Conservation (phyloP, 1,140 invertebrate genomes). For the Eriocheir sinensis region DNA sequence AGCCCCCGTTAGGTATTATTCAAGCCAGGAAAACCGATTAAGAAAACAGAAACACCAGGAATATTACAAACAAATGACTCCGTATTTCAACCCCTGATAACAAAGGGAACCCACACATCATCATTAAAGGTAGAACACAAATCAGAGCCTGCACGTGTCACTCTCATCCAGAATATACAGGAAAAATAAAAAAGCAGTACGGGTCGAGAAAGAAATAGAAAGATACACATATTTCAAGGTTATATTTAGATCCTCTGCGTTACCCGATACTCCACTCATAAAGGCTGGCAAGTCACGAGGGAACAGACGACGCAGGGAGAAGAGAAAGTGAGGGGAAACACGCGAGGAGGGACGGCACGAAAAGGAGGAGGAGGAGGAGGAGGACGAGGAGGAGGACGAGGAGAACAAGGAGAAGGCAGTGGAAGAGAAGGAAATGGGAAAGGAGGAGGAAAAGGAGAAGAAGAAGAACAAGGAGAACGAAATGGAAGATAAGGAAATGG, state of each 20-base stretch:
- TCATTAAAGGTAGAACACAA: too few relatives aligned
- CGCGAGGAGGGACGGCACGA: not conserved
- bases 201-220: too few relatives aligned
- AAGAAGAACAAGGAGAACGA: not conserved
- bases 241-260: not conserved
- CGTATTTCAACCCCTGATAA: too few relatives aligned
- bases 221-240: too few relatives aligned
- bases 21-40: not conserved
- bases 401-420: not conserved
- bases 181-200: too few relatives aligned
- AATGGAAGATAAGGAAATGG: too few relatives aligned
- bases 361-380: not conserved
- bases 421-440: slow-evolving; percentile 2
- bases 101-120: too few relatives aligned
- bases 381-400: not conserved
- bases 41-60: too few relatives aligned
- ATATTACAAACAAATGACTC: too few relatives aligned
- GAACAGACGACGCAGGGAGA: not conserved
- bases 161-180: too few relatives aligned
- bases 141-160: too few relatives aligned
- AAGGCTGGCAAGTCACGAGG: not conserved
- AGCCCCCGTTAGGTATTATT: too few relatives aligned
- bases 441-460: not conserved
- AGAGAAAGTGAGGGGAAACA: not conserved
- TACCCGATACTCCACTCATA: not conserved